phyloP scores from a whole-genome alignment of 2,888 invertebrate species.

The Polietes domitor region DNA sequence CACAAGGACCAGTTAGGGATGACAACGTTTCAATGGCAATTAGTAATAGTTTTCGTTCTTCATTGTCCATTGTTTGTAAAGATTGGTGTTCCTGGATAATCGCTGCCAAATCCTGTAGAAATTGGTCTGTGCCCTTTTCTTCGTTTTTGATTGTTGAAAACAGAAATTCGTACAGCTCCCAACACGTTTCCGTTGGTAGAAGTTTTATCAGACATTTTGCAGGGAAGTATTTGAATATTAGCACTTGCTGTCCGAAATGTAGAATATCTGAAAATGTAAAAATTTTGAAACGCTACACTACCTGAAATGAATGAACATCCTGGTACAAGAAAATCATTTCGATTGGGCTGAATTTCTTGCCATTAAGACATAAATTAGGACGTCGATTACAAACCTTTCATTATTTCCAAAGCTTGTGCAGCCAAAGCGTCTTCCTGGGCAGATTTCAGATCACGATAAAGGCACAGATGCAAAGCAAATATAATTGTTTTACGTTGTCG shows the following conservation, averaged over 20 bases:
- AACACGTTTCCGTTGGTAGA: constrained; percentile 70
- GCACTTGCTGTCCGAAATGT: constrained; percentile 76
- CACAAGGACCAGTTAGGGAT: constrained; percentile 68
- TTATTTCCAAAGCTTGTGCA: constrained; percentile 64
- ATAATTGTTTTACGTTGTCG: constrained; percentile 72
- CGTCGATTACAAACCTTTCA: constrained; percentile 71
- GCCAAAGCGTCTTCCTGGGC: constrained; percentile 66
- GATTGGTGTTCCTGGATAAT: constrained; percentile 63
- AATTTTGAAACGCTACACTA: no score
- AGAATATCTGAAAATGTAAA: constrained; percentile 72
- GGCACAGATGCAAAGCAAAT: constrained; percentile 73
- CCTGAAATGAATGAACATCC: no score
- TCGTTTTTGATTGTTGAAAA: constrained; percentile 72
- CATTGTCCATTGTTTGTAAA: constrained; percentile 60
- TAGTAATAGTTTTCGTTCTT: constrained; percentile 72
- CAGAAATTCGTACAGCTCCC: constrained; percentile 75
- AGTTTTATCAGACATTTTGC: constrained; percentile 71
- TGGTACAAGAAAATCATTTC: no score
- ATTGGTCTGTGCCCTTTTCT: constrained; percentile 71
- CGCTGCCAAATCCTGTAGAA: constrained; percentile 69
- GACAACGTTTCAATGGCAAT: constrained; percentile 74
- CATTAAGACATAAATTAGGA: no score
- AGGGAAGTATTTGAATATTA: constrained; percentile 74
- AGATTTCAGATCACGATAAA: constrained; percentile 74
- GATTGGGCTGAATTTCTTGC: no score